phyloP scores from a whole-genome alignment of 2,113 vertebrate genomes.

The Ardeotis arabs region DNA sequence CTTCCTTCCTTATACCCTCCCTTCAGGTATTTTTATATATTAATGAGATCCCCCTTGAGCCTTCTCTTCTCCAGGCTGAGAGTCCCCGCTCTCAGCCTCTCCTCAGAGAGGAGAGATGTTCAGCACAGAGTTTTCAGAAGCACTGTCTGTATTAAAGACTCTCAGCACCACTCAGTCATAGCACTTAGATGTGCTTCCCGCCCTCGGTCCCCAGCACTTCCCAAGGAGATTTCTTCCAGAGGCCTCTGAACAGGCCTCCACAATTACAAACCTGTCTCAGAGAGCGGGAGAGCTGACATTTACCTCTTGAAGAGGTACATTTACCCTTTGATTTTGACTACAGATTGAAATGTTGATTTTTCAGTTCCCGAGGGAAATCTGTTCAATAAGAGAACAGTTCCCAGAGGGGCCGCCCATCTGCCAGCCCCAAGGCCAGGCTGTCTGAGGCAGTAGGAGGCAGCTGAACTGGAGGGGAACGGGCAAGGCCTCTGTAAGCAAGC shows the following conservation, averaged over 20 bases:
- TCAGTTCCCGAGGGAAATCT: neutral
- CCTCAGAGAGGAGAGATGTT: accelerated
- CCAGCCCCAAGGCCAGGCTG: neutral
- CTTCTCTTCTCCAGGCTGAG: neutral
- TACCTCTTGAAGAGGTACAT: accelerated
- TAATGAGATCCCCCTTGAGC: accelerated
- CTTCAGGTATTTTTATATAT: neutral
- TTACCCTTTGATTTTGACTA: neutral
- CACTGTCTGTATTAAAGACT: accelerated
- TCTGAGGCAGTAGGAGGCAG: accelerated
- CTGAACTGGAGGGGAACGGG: accelerated
- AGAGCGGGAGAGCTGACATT: neutral
- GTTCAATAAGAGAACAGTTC: accelerated
- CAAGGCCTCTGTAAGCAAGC: accelerated
- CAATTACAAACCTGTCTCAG: neutral
- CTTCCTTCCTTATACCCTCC: neutral
- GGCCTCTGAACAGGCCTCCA: neutral
- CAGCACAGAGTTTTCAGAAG: neutral
- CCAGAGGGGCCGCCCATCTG: accelerated
- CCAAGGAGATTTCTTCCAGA: no score
- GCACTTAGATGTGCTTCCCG: accelerated
- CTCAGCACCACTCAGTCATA: neutral
- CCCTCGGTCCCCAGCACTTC: neutral
- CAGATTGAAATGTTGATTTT: accelerated
- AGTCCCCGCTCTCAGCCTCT: neutral